phyloP scores from a whole-genome alignment of 2,113 vertebrate species.

The Myotis davidii region DNA sequence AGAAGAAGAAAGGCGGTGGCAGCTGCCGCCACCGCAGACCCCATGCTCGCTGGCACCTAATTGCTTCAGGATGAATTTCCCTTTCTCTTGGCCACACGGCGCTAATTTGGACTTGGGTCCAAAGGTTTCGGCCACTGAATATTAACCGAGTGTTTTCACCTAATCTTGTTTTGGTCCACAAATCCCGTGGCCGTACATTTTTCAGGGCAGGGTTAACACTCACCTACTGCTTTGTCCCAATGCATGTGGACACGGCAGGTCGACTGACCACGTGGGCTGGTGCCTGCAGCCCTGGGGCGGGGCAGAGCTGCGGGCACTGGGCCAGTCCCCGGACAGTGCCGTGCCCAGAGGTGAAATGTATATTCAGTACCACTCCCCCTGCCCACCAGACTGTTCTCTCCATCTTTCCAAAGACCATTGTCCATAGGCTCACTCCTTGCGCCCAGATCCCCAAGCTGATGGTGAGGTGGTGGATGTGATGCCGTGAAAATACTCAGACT shows the following conservation, averaged over 20 bases:
- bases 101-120: constrained; percentile 53
- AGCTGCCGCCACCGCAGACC: constrained; percentile 55
- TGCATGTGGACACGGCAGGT: neutral
- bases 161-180: neutral
- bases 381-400: accelerated
- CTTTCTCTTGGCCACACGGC: neutral
- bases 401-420: neutral
- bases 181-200: neutral
- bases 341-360: accelerated
- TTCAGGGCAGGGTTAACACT: neutral
- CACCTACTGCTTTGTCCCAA: neutral
- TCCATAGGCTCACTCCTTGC: neutral
- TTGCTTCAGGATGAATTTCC: constrained; percentile 30
- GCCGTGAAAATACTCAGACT: accelerated
- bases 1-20: constrained; percentile 71
- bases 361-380: accelerated
- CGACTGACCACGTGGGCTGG: accelerated
- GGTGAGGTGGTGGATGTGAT: neutral
- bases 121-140: constrained; percentile 30
- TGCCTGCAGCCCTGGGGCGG: neutral
- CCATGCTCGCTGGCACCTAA: neutral
- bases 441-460: neutral
- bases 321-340: neutral
- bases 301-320: accelerated
- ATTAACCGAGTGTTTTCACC: neutral